Evolutionary conservation across 2,113 vertebrate genomes (phyloP), one percentile per base, ranked within the genome.

Genomic region (Cephalophus harveyi): DNA sequence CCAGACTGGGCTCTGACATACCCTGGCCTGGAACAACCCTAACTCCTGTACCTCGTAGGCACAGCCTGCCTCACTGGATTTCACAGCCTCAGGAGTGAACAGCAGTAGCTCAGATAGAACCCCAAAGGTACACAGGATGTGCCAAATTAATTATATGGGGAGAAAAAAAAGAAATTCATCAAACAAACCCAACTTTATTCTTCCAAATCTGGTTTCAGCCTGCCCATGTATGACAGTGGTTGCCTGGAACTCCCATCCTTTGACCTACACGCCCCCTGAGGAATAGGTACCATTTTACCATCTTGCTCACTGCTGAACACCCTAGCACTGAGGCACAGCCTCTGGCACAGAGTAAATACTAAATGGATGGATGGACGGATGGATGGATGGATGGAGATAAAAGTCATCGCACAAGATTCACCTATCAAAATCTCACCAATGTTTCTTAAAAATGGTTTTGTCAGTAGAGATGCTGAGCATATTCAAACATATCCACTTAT

Each of bases 371-470:
- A 13, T 17, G 48, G 46, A 54, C 17, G 90, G 36, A 67, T 30
- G 48, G 36, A 36, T 62, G 43, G 71, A 71, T 50, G 60, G 23
- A 43, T 71, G 90, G 15, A 92, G 25, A 97, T 91, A 97, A 91
- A 97, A 96, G 59, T 79, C 97, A 97, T 85, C 2, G 48, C 78
- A 95, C 36, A 96, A 87, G 89, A 97, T 91, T 97, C 74, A 97
- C 97, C 98, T 97, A 96, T 84, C 86, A 96, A 97, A 91, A 95
- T 89, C 91, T 94, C 94, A 97, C 92, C 81, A 90, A 76, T 46
- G 79, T 89, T 95, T 94, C 88, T 97, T 97, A 97, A 95, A 89
- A 90, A 83, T 55, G 78, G 8, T 78, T 94, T 91, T 83, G 30
- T 97, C 81, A 81, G 82, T 74, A 91, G 57, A 96, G 91, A 91